These are phyloP conservation scores for Knipowitschia caucasica DNA, from an alignment of 2,797 vertebrate species.

Conservation along the genomic window DNA sequence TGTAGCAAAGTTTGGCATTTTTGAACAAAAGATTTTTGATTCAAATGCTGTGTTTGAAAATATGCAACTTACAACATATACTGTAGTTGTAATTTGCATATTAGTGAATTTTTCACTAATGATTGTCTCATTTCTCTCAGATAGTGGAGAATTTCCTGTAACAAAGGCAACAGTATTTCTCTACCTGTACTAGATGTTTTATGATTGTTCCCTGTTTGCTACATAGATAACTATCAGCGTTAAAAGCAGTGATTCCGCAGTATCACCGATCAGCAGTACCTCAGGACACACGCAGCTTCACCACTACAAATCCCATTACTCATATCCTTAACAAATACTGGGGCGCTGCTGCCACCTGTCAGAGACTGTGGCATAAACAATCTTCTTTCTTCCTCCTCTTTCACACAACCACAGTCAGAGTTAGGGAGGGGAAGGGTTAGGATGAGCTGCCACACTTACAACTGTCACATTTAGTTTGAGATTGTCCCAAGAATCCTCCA, in stretches of 20 bases:
- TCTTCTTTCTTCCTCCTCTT: slow-evolving; percentile 73
- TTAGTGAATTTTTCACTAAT: background rate
- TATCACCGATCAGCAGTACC: slow-evolving; percentile 76
- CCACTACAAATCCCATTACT: slow-evolving; percentile 78
- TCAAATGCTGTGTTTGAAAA: no score
- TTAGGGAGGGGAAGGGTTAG: slow-evolving; percentile 45
- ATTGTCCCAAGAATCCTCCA: slow-evolving; percentile 28
- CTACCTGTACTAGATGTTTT: no score
- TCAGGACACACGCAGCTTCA: slow-evolving; percentile 64
- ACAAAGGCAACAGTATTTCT: no score
- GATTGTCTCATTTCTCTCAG: background rate
- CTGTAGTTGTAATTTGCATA: background rate
- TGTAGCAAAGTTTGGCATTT: no score
- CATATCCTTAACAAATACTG: slow-evolving; percentile 77
- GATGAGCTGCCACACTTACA: slow-evolving; percentile 47
- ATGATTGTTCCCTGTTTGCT: slow-evolving; percentile 57
- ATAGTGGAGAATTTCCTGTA: slow-evolving; percentile 25
- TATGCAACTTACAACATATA: slow-evolving; percentile 34
- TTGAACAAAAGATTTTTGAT: no score
- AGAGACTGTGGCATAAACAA: slow-evolving; percentile 75
- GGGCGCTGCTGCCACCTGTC: slow-evolving; percentile 68
- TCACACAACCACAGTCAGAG: slow-evolving; percentile 59
- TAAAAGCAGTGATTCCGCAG: slow-evolving; percentile 64
- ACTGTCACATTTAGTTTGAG: slow-evolving; percentile 58
- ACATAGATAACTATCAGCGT: slow-evolving; percentile 75